phyloP scores from a whole-genome alignment of 2,888 invertebrate genomes.

The Laspeyria flexula region DNA sequence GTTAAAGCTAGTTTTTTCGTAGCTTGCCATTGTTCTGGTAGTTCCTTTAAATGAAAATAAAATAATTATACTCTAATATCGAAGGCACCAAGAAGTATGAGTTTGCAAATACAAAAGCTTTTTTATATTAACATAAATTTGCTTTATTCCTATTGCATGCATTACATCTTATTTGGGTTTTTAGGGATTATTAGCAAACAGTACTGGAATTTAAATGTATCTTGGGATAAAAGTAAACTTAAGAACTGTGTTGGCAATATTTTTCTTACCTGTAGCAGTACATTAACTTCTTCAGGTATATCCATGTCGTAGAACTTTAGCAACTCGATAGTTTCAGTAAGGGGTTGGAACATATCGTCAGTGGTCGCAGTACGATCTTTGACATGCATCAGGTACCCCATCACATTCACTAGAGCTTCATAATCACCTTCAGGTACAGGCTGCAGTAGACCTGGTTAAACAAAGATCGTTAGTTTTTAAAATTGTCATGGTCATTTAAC shows the following conservation, averaged over 20 bases:
- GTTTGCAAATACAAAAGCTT: too few relatives aligned
- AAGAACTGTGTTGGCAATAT: too few relatives aligned
- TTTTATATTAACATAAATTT: too few relatives aligned
- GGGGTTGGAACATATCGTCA: slow-evolving; percentile 98
- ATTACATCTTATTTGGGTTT: too few relatives aligned
- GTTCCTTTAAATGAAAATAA: slow-evolving; percentile 86
- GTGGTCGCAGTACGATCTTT: slow-evolving; percentile 95
- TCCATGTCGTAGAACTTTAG: slow-evolving; percentile 98
- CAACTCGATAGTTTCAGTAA: slow-evolving; percentile 96
- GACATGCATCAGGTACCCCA: slow-evolving; percentile 96
- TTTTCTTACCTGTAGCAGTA: slow-evolving; percentile 89
- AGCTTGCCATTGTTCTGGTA: slow-evolving; percentile 98
- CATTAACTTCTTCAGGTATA: slow-evolving; percentile 98
- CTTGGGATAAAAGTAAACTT: too few relatives aligned
- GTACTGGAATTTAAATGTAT: too few relatives aligned
- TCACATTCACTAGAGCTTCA: slow-evolving; percentile 94
- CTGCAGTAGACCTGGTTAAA: slow-evolving; percentile 79
- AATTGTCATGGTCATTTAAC: too few relatives aligned
- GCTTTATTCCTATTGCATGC: too few relatives aligned
- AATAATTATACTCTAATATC: neutral
- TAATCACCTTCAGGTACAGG: slow-evolving; percentile 96
- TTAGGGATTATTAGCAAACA: too few relatives aligned
- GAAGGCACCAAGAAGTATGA: too few relatives aligned
- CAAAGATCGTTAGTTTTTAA: too few relatives aligned
- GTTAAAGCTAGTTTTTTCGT: slow-evolving; percentile 96